Evolutionary conservation across 92 coral and sea anemone species (phyloP).

Genomic region (Porites evermanni): DNA sequence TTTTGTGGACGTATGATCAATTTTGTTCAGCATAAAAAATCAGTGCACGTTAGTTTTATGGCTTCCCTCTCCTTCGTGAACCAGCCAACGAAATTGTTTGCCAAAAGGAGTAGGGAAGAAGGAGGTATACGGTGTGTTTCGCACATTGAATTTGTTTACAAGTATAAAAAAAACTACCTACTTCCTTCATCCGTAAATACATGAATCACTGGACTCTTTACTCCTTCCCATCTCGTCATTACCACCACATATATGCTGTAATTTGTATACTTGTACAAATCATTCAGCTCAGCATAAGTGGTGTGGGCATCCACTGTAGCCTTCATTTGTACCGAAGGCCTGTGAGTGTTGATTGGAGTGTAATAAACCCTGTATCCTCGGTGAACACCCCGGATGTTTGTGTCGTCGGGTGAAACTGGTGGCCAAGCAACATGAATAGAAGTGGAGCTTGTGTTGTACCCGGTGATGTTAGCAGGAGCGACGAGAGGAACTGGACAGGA

Average conservation of each 20-base stretch:
- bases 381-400: constrained; percentile 48
- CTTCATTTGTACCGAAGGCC: neutral
- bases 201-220: constrained; percentile 1
- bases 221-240: constrained; percentile 38
- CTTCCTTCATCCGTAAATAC: constrained; percentile 40
- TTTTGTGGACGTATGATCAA: too few species aligned
- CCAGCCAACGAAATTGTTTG: too few species aligned
- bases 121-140: too few species aligned
- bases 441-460: constrained; percentile 50
- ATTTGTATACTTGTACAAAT: constrained; percentile 36
- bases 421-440: constrained; percentile 51
- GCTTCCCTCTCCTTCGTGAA: too few species aligned
- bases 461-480: constrained; percentile 46
- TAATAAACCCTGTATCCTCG: constrained; percentile 45
- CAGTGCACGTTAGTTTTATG: too few species aligned
- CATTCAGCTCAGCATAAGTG: constrained; percentile 24
- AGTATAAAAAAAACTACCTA: neutral
- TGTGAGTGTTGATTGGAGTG: neutral
- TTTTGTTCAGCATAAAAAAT: too few species aligned
- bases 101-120: too few species aligned
- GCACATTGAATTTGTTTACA: too few species aligned
- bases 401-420: constrained; percentile 27
- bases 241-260: constrained; percentile 47
- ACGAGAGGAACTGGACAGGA: constrained; percentile 46
- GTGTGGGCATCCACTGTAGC: constrained; percentile 22